These are phyloP conservation scores for Zaprionus camerounensis DNA, from an alignment of 1,140 invertebrate species.

Conservation along the genomic window DNA sequence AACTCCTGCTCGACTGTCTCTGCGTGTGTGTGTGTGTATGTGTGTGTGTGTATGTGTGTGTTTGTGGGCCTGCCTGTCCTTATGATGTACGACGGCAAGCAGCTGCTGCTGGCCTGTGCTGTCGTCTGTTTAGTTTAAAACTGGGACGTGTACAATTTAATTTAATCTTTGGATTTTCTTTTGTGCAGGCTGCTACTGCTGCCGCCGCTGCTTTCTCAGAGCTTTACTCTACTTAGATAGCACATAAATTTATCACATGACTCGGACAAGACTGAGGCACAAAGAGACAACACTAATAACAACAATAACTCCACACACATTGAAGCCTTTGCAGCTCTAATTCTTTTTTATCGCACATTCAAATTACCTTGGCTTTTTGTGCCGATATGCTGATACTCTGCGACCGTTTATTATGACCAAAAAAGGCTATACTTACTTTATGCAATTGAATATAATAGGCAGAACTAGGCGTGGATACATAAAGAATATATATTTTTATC, in stretches of 20 bases:
- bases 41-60: constrained; percentile 24
- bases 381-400: too few relatives aligned
- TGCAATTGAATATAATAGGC: too few relatives aligned
- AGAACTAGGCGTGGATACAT: too few relatives aligned
- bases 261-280: constrained; percentile 40
- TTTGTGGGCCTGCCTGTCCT: constrained; percentile 20
- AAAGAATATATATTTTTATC: too few relatives aligned
- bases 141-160: constrained; percentile 79
- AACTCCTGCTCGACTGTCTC: constrained; percentile 33
- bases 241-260: constrained; percentile 67
- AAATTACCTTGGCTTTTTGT: not conserved
- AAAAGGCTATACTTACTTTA: too few relatives aligned
- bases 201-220: not conserved
- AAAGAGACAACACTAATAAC: constrained; percentile 15
- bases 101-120: constrained; percentile 42
- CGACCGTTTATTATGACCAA: too few relatives aligned
- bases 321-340: not conserved
- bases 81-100: constrained; percentile 64
- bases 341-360: not conserved
- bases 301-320: not conserved
- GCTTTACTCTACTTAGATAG: constrained; percentile 22
- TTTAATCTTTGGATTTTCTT: constrained; percentile 73
- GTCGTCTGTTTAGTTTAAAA: constrained; percentile 73
- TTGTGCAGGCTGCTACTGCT: constrained; percentile 32
- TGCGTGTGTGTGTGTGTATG: constrained; percentile 21